Evolutionary conservation across 1,140 invertebrate genomes (phyloP), one percentile per base, ranked within the genome.

Genomic region (Cataglyphis hispanica): DNA sequence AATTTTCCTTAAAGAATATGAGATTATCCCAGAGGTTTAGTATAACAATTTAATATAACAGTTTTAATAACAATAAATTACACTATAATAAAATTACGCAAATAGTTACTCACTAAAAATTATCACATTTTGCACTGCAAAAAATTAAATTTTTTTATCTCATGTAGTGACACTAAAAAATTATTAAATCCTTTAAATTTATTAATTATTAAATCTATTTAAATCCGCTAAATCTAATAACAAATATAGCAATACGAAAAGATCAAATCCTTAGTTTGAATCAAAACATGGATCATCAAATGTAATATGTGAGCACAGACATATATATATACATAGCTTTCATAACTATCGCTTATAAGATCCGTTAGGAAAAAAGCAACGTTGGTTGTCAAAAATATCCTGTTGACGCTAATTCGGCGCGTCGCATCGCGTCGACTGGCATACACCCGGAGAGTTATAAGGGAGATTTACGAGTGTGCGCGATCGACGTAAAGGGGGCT

Each of bases 391-490:
- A 63, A 86, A 88, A 89, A 89, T 86, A 84, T 84, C 84, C 75
- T 75, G 67, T 83, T 74, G 53, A 46, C 58, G 67, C 87, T 89
- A 89, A 89, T 89, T 89, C 88, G 74, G 34, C 84, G 70, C 31
- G 66, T 84, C 83, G 74, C 88, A 74, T 27, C 84, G 70, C 25
- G 74, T 84, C 83, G 74, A n/a, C 22, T 31, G 46, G 40, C 64
- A 70, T 27, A 69, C 74, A 89, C 50, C 70, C 78, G 40, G 81
- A 64, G 67, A 70, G 76, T 86, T 86, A 74, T 63, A 80, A 89
- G 88, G 78, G 78, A 90, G 88, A 90, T 89, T 90, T 89, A 90
- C 85, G 88, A 90, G 87, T 85, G 87, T 43, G 53, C 66, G 69
- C 87, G 87, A 87, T 86, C 80, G 85, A 88, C 87, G 85, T 76